These are phyloP conservation scores for Pleuronectes platessa DNA, from an alignment of 2,113 vertebrate genomes.

Conservation along the genomic window DNA sequence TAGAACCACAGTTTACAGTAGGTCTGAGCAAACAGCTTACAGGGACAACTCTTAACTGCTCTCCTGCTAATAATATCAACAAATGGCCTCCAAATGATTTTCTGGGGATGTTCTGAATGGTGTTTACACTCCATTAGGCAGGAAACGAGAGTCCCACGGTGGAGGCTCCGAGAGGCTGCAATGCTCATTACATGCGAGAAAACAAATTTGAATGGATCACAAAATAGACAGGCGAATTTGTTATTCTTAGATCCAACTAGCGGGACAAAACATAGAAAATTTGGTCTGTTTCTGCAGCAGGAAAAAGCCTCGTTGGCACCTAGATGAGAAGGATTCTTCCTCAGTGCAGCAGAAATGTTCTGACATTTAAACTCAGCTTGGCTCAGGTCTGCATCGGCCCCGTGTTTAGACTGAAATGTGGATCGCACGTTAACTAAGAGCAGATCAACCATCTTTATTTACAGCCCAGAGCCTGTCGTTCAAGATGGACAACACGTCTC, in stretches of 20 bases:
- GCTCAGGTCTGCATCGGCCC: not conserved
- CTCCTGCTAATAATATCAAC: constrained; percentile 37
- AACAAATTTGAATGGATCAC: constrained; percentile 35
- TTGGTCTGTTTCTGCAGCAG: not conserved
- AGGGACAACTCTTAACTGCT: constrained; percentile 43
- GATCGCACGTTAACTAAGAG: not conserved
- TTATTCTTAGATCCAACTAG: constrained; percentile 29
- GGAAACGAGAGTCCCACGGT: constrained; percentile 38
- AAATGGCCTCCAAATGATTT: constrained; percentile 21
- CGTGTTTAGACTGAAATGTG: not conserved
- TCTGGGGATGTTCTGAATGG: constrained; percentile 36
- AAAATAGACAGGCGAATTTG: constrained; percentile 23
- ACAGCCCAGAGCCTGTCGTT: too few species aligned
- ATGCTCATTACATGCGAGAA: constrained; percentile 33
- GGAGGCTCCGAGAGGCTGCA: constrained; percentile 11
- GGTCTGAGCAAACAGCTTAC: constrained; percentile 57
- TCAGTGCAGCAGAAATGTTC: constrained; percentile 1
- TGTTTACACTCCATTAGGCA: constrained; percentile 52
- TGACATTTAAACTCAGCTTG: not conserved
- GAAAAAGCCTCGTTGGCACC: not conserved
- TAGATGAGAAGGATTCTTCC: not conserved
- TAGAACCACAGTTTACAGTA: constrained; percentile 20
- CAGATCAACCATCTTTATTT: too few species aligned
- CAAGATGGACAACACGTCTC: too few species aligned
- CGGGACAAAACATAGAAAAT: not conserved